Evolutionary conservation across 1,140 invertebrate species (phyloP).

Genomic region (Thrips palmi): DNA sequence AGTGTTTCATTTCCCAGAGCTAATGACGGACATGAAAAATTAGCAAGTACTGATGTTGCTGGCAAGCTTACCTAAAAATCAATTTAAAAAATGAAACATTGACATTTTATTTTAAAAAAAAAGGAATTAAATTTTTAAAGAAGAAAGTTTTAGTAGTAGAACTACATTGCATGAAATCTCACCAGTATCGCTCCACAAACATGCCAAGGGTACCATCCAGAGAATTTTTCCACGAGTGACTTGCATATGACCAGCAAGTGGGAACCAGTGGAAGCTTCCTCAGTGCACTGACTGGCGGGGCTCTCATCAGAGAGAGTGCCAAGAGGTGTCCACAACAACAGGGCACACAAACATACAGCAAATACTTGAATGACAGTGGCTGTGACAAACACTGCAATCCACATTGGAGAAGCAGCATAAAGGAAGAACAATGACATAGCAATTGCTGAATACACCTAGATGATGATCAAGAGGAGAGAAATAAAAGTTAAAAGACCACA

Average conservation of each 20-base stretch:
- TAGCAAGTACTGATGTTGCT: slow-evolving; percentile 59
- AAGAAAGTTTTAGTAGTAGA: too few species aligned
- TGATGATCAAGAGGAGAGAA: too few species aligned
- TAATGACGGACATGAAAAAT: slow-evolving; percentile 39
- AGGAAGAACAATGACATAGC: slow-evolving; percentile 45
- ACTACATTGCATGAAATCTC: too few species aligned
- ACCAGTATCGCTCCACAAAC: slow-evolving; percentile 63
- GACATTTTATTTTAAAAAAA: too few species aligned
- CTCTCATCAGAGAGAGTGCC: too few species aligned
- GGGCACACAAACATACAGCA: slow-evolving; percentile 43
- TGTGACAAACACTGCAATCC: slow-evolving; percentile 33
- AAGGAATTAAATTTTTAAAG: too few species aligned
- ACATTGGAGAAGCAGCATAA: slow-evolving; percentile 30
- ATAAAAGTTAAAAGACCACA: slow-evolving; percentile 7
- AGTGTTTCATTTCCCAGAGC: neutral
- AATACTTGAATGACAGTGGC: slow-evolving; percentile 38
- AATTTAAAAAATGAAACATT: too few species aligned
- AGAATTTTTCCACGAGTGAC: slow-evolving; percentile 23
- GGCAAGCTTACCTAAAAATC: too few species aligned
- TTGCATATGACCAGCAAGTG: too few species aligned
- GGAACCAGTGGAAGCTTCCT: too few species aligned
- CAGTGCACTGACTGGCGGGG: too few species aligned
- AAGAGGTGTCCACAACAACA: slow-evolving; percentile 12
- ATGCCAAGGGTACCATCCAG: slow-evolving; percentile 80
- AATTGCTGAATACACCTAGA: slow-evolving; percentile 41